Evolutionary conservation across 2,797 vertebrate species (phyloP), one percentile per base, ranked within the genome.

Genomic region (Paguma larvata): DNA sequence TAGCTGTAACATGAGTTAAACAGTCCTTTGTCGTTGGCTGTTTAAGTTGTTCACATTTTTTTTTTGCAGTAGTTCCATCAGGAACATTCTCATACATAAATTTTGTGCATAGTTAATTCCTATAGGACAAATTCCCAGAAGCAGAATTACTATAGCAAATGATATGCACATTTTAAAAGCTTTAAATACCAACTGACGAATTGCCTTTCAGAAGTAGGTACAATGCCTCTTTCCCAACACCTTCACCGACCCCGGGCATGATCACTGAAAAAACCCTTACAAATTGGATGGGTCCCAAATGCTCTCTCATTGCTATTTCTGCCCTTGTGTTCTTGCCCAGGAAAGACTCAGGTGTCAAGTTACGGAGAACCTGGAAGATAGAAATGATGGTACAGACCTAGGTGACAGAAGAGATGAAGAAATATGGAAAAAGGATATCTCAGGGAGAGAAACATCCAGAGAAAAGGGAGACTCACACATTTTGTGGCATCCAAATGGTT

Each of bases 81-180:
- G 84, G 70, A 96, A 94, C 79, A 92, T 97, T 97, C 94, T 97
- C 91, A 94, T 93, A 94, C 86, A 78, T 38, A 56, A 80, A 96
- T 96, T 94, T 93, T 96, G 80, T 85, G 85, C 89, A 89, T 94
- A 95, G 73, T 32, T 92, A 92, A 93, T 97, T 96, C 92, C 91
- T 27, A 19, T 80, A 97, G 89, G 94, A 98, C 46, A 96, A 97
- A 95, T 95, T 97, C 94, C 92, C 95, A 97, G 89, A 96, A 96
- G 65, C 14, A 92, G 94, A 93, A 92, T 95, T 90, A 97, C 94
- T 97, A 63, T 90, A 63, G 90, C 32, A 95, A 97, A 95, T 85
- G 53, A 95, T 91, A 95, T 32, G 51, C 72, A 96, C 63, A 73
- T 95, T 96, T 96, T 93, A 44, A 89, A 96, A 97, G 48, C 44